These are phyloP conservation scores for Sialis lutaria DNA, from an alignment of 2,888 invertebrate genomes.

Conservation along the genomic window DNA sequence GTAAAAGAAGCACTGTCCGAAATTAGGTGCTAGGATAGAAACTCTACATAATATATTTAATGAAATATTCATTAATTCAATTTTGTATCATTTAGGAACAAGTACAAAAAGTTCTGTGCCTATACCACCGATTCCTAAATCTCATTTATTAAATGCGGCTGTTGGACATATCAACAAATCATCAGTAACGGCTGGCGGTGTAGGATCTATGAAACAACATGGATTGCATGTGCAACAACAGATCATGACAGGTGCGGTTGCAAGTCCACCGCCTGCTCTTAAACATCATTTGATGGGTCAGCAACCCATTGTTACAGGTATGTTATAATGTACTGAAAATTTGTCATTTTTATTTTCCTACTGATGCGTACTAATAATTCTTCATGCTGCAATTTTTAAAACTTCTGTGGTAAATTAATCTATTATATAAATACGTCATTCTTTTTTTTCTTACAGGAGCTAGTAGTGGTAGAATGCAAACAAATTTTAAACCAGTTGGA, in stretches of 20 bases:
- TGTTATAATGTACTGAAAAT: neutral
- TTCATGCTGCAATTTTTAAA: too few species aligned
- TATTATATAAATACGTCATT: too few species aligned
- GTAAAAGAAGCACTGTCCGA: too few species aligned
- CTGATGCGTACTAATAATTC: too few species aligned
- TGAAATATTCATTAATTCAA: too few species aligned
- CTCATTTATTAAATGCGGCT: slow-evolving; percentile 24
- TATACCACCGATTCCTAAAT: slow-evolving; percentile 22
- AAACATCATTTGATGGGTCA: slow-evolving; percentile 26
- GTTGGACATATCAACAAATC: slow-evolving; percentile 6
- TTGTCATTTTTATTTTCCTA: too few species aligned
- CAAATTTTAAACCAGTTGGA: slow-evolving; percentile 38
- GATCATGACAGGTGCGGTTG: slow-evolving; percentile 31
- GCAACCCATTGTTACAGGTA: slow-evolving; percentile 25
- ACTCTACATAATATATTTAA: too few species aligned
- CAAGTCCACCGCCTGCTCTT: slow-evolving; percentile 31
- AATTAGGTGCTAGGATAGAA: too few species aligned
- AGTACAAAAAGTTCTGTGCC: slow-evolving; percentile 5
- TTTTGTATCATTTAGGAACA: neutral
- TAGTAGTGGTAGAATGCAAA: slow-evolving; percentile 29
- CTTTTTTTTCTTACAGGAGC: slow-evolving; percentile 22
- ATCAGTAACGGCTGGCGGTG: slow-evolving; percentile 7
- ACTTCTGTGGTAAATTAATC: neutral
- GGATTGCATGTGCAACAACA: slow-evolving; percentile 17
- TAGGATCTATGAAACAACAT: slow-evolving; percentile 10